Percentiles rank a stretch among this genome's conserved stretches.
Evolutionary conservation across 1,140 invertebrate genomes (phyloP).

Genomic region (Neelides sp.): DNA sequence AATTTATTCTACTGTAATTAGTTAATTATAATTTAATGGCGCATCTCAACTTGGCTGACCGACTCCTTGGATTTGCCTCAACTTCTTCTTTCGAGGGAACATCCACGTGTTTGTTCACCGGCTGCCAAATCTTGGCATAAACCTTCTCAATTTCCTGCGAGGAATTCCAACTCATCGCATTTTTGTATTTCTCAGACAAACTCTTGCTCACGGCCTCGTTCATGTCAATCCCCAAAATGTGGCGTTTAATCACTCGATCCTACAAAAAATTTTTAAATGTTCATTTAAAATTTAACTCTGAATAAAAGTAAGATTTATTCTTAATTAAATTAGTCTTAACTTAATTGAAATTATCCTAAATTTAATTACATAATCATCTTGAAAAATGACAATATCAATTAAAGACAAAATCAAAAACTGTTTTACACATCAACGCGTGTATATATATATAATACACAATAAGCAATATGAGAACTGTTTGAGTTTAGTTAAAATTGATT

Average conservation of each 20-base stretch:
- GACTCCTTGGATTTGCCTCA: conserved; percentile 60
- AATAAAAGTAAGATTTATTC: too few species aligned
- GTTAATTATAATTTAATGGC: conserved; percentile 50
- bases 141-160: conserved; percentile 45
- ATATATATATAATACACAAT: too few species aligned
- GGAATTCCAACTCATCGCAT: conserved; percentile 24
- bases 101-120: conserved; percentile 68
- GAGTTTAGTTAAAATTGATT: too few species aligned
- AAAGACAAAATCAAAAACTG: too few species aligned
- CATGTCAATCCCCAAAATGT: conserved; percentile 62
- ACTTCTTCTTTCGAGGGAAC: conserved; percentile 59
- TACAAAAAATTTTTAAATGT: conserved; percentile 40
- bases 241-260: conserved; percentile 86
- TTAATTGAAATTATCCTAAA: too few species aligned
- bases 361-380: too few species aligned
- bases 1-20: not conserved
- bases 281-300: too few species aligned
- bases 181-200: conserved; percentile 33
- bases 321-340: too few species aligned
- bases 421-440: too few species aligned
- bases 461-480: too few species aligned
- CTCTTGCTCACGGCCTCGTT: conserved; percentile 37
- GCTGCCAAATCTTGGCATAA: conserved; percentile 54
- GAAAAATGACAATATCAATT: too few species aligned
- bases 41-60: conserved; percentile 77